Base-by-base conservation (phyloP, 2,888 invertebrate genomes). In the Epirrita christyi region DNA sequence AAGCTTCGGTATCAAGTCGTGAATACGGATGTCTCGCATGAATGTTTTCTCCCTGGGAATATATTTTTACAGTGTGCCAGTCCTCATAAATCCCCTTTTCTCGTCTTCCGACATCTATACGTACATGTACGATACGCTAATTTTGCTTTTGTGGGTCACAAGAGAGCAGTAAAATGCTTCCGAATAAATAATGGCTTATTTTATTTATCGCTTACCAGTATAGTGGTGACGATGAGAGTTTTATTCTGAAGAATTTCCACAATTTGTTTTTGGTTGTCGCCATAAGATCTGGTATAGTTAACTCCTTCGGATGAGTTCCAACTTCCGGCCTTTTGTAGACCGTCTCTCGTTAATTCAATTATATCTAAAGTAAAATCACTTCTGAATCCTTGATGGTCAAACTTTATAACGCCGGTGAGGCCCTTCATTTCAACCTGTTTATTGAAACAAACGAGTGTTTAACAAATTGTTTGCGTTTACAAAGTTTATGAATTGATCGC, bases 371-470 rank as follows among this genome's bases (percentile, higher is more conserved):
- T 95, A 81, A 98, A 98, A 84, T 98, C 96, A 43, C 97, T 96
- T 59, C 99, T 94, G 86, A 97, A 97, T 52, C 99, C 98, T 90
- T 97, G 96, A 86, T 97, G 96, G 89, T 98, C 98, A 86, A 98
- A 98, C 88, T 97, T 97, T 74, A 98, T 97, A 55, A 96, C 95
- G 64, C 98, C 98, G 0, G 98, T 98, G 69, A 98, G 91, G n/a
- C 98, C 98, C 72, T 96, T 94, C 95, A 97, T 97, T 92, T 97
- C 97, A 63, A 98, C 96, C 97, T 97, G 85, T 69, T 77, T 63
- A 77, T 79, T 75, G 69, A 79, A 75, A 77, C 72, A 71, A 75
- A 74, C 63, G 59, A 68, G 63, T 60, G 63, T 69, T 68, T 59
- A 60, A 64, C 63, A 65, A 60, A 55, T 68, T 67, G 71, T 67